These are phyloP conservation scores for Bucco capensis DNA, from an alignment of 2,113 vertebrate genomes.

Conservation along the genomic window DNA sequence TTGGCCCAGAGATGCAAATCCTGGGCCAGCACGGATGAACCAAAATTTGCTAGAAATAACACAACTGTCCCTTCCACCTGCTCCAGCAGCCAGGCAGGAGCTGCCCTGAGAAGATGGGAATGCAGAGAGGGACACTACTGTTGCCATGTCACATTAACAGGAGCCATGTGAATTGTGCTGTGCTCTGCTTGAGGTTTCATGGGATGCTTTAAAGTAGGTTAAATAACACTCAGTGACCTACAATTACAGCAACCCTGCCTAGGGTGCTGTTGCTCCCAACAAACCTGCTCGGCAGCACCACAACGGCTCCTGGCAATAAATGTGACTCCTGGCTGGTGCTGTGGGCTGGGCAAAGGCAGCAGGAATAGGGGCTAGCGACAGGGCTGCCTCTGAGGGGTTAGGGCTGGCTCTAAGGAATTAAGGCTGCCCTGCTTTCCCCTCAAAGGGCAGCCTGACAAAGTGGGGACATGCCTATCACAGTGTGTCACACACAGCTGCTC, in stretches of 20 bases:
- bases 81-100: accelerated
- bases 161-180: neutral
- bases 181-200: neutral
- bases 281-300: conserved; percentile 60
- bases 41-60: neutral
- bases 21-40: neutral
- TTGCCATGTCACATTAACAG: neutral
- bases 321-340: neutral
- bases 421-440: neutral
- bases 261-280: conserved; percentile 18
- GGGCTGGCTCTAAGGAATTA: neutral
- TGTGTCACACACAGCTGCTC: neutral
- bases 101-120: neutral
- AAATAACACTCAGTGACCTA: conserved; percentile 53
- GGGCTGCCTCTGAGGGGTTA: neutral
- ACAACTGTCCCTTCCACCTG: neutral
- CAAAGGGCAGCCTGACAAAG: neutral
- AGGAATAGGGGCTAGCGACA: too few relatives aligned
- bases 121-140: accelerated
- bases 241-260: conserved; percentile 59
- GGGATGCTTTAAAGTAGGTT: conserved; percentile 11
- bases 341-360: neutral
- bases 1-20: conserved; percentile 8
- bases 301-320: neutral
- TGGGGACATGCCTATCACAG: neutral